Evolutionary conservation across 2,888 invertebrate species (phyloP).

Genomic region (Graphium colonna): DNA sequence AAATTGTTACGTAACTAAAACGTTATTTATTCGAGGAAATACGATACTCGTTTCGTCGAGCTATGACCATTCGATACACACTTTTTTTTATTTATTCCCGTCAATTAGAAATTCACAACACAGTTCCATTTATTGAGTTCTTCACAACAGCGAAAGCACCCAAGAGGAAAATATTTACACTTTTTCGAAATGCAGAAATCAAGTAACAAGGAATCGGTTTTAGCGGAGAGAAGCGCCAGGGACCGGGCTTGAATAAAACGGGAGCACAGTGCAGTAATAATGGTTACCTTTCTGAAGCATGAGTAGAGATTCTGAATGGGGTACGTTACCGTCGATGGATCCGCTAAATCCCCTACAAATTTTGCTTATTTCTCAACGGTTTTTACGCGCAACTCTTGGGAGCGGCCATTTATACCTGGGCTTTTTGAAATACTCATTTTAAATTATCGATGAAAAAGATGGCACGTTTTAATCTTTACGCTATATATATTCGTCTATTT

Average conservation of each 20-base stretch:
- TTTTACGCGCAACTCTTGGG: not conserved
- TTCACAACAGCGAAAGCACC: conserved; percentile 65
- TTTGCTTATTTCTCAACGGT: conserved; percentile 24
- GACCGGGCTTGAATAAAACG: conserved; percentile 69
- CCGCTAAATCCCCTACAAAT: conserved; percentile 38
- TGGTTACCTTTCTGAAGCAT: conserved; percentile 63
- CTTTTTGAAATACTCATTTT: not conserved
- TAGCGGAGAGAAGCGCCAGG: conserved; percentile 67
- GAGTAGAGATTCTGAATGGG: conserved; percentile 49
- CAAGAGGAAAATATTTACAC: conserved; percentile 77
- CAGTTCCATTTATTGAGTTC: conserved; percentile 62
- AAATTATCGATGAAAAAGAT: too few relatives aligned
- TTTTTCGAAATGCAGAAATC: conserved; percentile 79
- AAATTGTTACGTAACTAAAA: not conserved
- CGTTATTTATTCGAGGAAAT: too few relatives aligned
- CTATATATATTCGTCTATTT: too few relatives aligned
- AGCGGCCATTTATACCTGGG: not conserved
- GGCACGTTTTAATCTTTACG: too few relatives aligned
- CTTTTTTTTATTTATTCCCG: conserved; percentile 20
- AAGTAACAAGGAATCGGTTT: conserved; percentile 79
- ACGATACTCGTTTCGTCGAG: not conserved
- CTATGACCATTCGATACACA: not conserved
- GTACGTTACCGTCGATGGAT: conserved; percentile 34
- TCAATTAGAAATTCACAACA: conserved; percentile 62
- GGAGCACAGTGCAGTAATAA: conserved; percentile 56